These are phyloP conservation scores for Urocitellus parryii DNA, from an alignment of 2,113 vertebrate genomes.

Conservation along the genomic window DNA sequence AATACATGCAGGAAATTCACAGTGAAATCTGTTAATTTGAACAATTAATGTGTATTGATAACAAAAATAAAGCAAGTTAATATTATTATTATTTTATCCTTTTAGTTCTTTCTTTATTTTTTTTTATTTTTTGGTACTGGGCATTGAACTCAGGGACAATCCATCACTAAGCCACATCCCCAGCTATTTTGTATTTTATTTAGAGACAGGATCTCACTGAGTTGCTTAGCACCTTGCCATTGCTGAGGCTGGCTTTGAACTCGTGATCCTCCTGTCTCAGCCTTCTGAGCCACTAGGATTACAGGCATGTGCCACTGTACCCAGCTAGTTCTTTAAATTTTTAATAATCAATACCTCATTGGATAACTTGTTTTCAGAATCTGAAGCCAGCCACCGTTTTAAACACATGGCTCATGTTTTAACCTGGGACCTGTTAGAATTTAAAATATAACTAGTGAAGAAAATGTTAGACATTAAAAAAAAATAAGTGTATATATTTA, in stretches of 20 bases:
- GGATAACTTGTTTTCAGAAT: conserved; percentile 50
- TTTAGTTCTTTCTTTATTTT: conserved; percentile 19
- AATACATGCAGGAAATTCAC: background rate
- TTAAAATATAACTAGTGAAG: background rate
- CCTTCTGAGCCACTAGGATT: too few species aligned
- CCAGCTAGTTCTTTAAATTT: background rate
- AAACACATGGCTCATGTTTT: background rate
- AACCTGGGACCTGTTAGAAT: background rate
- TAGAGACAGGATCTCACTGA: too few species aligned
- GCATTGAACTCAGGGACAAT: too few species aligned
- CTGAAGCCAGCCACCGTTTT: background rate
- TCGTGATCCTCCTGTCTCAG: too few species aligned
- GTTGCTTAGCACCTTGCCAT: too few species aligned
- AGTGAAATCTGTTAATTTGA: background rate
- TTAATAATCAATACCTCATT: background rate
- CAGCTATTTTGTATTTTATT: too few species aligned
- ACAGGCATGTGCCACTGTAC: too few species aligned
- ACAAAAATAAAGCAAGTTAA: background rate
- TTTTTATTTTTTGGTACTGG: too few species aligned
- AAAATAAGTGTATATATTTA: background rate
- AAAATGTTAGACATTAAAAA: background rate
- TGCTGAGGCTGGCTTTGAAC: too few species aligned
- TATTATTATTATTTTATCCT: background rate
- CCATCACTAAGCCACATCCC: too few species aligned
- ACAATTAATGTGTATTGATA: background rate